Percentiles rank a stretch among this genome's conserved stretches.
Evolutionary conservation across 1,140 invertebrate species (phyloP).

Genomic region (Artemia franciscana): DNA sequence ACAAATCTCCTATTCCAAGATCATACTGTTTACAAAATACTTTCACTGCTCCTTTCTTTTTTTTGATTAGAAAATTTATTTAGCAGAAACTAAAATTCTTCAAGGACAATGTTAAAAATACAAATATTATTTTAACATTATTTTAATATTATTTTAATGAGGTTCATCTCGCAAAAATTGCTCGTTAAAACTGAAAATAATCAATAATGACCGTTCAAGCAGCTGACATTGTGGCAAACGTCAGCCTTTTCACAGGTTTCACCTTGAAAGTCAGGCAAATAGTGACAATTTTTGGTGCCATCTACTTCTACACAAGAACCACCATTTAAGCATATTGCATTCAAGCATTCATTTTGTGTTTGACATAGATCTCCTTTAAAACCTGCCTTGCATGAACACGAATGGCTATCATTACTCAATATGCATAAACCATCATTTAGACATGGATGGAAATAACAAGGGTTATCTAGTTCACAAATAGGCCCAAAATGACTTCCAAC

Average conservation of each 20-base stretch:
- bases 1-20: too few relatives aligned
- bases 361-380: conserved; percentile 15
- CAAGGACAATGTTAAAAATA: too few relatives aligned
- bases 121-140: too few relatives aligned
- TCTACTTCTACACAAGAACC: conserved; percentile 39
- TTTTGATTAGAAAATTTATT: too few relatives aligned
- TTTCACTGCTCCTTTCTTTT: too few relatives aligned
- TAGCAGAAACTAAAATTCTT: too few relatives aligned
- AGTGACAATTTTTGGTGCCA: conserved; percentile 34
- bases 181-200: too few relatives aligned
- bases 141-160: too few relatives aligned
- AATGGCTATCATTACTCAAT: conserved; percentile 19
- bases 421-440: conserved; percentile 30
- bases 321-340: conserved; percentile 32
- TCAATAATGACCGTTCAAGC: background rate
- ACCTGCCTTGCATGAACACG: conserved; percentile 16
- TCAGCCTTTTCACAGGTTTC: conserved; percentile 34
- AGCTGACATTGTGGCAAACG: background rate
- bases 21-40: too few relatives aligned
- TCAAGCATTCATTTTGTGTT: background rate
- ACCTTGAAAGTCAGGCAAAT: conserved; percentile 37
- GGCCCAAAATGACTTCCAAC: conserved; percentile 20
- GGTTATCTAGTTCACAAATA: conserved; percentile 29
- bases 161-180: too few relatives aligned
- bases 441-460: conserved; percentile 24